Base-by-base conservation (phyloP, 2,797 vertebrate species). In the Silurus aristotelis region DNA sequence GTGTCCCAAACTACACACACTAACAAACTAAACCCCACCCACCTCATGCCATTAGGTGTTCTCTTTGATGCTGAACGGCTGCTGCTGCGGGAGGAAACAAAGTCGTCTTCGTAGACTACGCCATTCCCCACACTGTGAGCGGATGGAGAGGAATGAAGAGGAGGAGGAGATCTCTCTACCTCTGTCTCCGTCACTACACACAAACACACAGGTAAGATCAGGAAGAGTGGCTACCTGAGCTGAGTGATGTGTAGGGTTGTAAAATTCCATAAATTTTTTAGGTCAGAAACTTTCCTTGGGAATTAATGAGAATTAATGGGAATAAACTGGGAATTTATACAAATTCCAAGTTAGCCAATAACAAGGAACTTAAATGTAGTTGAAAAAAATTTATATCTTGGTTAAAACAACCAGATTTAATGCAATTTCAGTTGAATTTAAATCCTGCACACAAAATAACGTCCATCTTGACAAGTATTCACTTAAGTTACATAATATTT, bases 101-200 rank as follows among this genome's bases (percentile, higher is more conserved):
- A 99, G 88, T 98, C 98, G 87, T 98, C 97, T 88, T 97, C 97
- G 3, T 98, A 98, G 0, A 93, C 94, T 15, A 89, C 43, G 0
- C 92, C 94, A 1, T 96, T 95, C 84, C 91, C 68, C 0, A 87
- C 90, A 64, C 83, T 85, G 72, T 88, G 90, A 60, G 87, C 91
- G 77, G 91, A 92, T 68, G 91, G 91, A 46, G 92, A 87, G 83
- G 94, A 92, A 52, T 60, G 92, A 3, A 92, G 89, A 2, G 90
- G 83, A 3, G 94, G 92, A 81, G 93, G 91, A 66, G 56, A 61
- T 61, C 92, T 93, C 8, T 89, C 94, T 0, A 82, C 85, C 64
- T 86, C 91, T 25, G 95, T 95, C 80, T 97, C 96, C 90, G 93
- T 90, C 48, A 55, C 97, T 97, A 43, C 0, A 88, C 14, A 67